Conservation (phyloP, 2,888 invertebrate genomes). For the Seira sanloemensis region DNA sequence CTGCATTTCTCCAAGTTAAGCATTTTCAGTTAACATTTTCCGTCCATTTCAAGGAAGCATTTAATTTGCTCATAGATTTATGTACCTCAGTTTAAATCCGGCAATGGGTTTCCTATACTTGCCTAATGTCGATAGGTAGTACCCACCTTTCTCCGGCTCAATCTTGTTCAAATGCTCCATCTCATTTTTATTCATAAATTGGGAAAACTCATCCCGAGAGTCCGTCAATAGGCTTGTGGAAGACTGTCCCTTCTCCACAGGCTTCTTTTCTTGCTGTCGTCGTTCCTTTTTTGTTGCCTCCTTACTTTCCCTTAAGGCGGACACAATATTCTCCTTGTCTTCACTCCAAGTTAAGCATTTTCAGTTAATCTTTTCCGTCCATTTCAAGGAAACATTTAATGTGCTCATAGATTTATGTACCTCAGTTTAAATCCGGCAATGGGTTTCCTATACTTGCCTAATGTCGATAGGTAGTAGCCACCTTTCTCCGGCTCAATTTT, state of each 20-base stretch:
- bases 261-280: not conserved
- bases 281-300: not conserved
- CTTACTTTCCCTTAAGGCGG: not conserved
- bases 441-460: constrained; percentile 37
- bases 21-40: not conserved
- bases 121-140: constrained; percentile 34
- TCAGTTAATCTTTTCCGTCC: too few species aligned
- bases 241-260: not conserved
- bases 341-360: too few species aligned
- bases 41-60: not conserved
- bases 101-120: constrained; percentile 49
- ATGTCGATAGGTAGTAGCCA: constrained; percentile 34
- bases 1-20: constrained; percentile 9
- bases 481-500: constrained; percentile 49
- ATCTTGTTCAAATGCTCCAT: constrained; percentile 34
- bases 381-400: too few species aligned
- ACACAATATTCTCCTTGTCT: not conserved
- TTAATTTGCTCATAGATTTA: not conserved
- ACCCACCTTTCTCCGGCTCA: constrained; percentile 42
- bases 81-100: constrained; percentile 46
- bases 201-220: not conserved
- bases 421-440: not conserved
- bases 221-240: not conserved
- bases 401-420: not conserved
- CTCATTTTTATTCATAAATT: constrained; percentile 43